Conservation (phyloP, 1,140 invertebrate species). For the Drosophila pachea region DNA sequence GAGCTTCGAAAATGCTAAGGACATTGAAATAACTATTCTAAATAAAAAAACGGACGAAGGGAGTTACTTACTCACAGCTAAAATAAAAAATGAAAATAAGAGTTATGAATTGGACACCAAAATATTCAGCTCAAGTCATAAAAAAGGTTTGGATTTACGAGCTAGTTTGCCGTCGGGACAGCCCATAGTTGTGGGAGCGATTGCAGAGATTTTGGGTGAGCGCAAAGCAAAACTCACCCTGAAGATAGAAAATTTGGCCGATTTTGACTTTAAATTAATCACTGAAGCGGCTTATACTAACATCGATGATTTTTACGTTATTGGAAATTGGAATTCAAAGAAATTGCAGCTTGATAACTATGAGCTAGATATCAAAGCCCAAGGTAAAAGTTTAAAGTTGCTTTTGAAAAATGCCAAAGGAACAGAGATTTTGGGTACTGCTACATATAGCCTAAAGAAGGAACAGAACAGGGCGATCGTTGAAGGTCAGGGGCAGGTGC, state of each 20-base stretch:
- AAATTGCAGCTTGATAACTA: conserved; percentile 84
- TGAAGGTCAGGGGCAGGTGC: conserved; percentile 82
- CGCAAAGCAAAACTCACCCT: conserved; percentile 81
- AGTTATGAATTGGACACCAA: conserved; percentile 49
- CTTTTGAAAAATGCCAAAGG: conserved; percentile 82
- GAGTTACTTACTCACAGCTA: conserved; percentile 59
- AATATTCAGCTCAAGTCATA: conserved; percentile 46
- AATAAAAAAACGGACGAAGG: conserved; percentile 80
- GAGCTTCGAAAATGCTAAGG: conserved; percentile 81
- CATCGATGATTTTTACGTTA: conserved; percentile 84
- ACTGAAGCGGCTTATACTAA: conserved; percentile 81
- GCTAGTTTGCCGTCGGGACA: conserved; percentile 55
- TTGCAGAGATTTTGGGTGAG: conserved; percentile 80
- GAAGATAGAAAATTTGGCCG: conserved; percentile 80
- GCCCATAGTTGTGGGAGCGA: conserved; percentile 80
- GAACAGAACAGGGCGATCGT: conserved; percentile 85
- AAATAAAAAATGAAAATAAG: conserved; percentile 41
- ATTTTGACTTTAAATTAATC: conserved; percentile 80
- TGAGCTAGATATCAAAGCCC: conserved; percentile 82
- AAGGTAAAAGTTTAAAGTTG: conserved; percentile 83
- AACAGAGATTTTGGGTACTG: conserved; percentile 83
- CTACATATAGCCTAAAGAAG: conserved; percentile 84
- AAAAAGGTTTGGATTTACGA: conserved; percentile 60
- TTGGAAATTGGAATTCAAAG: conserved; percentile 83
- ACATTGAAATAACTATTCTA: conserved; percentile 80